Percentiles rank a stretch among this genome's conserved stretches.
Conservation (phyloP, 2,797 vertebrate genomes). For the Pseudomugil tenellus region DNA sequence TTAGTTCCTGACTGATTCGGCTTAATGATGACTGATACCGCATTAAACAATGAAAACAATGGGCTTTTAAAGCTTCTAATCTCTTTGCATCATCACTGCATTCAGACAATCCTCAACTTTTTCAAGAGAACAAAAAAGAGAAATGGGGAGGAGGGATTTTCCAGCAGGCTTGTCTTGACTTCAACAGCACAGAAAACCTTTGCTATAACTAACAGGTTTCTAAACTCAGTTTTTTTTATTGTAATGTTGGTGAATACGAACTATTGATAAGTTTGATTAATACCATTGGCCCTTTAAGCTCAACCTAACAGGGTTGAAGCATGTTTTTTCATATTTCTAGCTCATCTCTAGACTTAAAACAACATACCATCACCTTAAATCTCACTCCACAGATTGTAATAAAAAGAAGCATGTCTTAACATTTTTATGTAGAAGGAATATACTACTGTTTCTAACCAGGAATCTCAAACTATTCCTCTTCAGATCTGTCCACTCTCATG, state of each 20-base stretch:
- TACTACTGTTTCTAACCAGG: neutral
- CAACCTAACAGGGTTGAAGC: too few relatives aligned
- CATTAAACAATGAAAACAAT: neutral
- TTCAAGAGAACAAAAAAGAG: neutral
- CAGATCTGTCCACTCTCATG: too few relatives aligned
- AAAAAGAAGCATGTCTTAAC: too few relatives aligned
- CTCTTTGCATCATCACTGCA: neutral
- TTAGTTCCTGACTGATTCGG: slow-evolving; percentile 27
- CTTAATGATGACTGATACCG: slow-evolving; percentile 6
- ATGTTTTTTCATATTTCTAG: too few relatives aligned
- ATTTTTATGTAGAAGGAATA: too few relatives aligned
- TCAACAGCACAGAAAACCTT: neutral
- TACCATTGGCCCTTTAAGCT: too few relatives aligned
- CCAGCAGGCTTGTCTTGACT: neutral
- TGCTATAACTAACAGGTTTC: neutral
- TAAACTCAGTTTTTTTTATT: too few relatives aligned
- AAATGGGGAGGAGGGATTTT: neutral
- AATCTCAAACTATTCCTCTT: neutral
- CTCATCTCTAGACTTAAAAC: too few relatives aligned
- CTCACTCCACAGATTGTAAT: too few relatives aligned
- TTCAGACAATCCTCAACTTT: neutral
- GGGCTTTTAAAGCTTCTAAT: neutral
- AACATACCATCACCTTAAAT: too few relatives aligned
- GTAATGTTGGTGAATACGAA: too few relatives aligned
- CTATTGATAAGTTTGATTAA: too few relatives aligned